Evolutionary conservation across 2,797 vertebrate species (phyloP).

Genomic region (Austrolebias charrua): DNA sequence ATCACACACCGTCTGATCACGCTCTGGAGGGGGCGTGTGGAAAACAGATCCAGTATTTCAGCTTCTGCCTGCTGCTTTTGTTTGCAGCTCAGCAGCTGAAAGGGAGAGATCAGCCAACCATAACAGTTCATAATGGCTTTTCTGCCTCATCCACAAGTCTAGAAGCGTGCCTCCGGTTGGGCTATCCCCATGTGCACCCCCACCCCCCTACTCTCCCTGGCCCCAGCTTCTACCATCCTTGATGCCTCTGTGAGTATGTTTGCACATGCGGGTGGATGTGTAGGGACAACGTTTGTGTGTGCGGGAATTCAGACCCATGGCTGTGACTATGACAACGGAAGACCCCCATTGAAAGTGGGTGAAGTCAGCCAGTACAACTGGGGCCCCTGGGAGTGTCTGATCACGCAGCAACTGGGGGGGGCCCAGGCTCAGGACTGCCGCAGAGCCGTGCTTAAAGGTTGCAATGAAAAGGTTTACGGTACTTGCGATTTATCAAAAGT

Average conservation of each 20-base stretch:
- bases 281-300: conserved; percentile 23
- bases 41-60: conserved; percentile 78
- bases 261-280: conserved; percentile 21
- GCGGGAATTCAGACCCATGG: conserved; percentile 51
- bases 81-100: conserved; percentile 78
- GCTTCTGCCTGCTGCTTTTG: conserved; percentile 78
- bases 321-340: conserved; percentile 73
- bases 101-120: conserved; percentile 80
- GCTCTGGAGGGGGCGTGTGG: conserved; percentile 50
- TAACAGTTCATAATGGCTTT: conserved; percentile 82
- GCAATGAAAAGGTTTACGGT: conserved; percentile 2
- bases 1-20: conserved; percentile 65
- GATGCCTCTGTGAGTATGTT: conserved; percentile 43
- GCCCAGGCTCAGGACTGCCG: conserved; percentile 29
- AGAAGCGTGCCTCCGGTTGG: conserved; percentile 79
- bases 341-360: conserved; percentile 69
- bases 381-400: conserved; percentile 69
- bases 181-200: conserved; percentile 53
- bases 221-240: conserved; percentile 38
- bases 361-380: conserved; percentile 64
- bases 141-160: conserved; percentile 84
- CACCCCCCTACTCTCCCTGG: conserved; percentile 11
- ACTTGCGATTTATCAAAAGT: neutral
- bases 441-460: conserved; percentile 5
- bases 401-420: conserved; percentile 62